These are phyloP conservation scores for Gallinago nigripennis DNA, from an alignment of 2,797 vertebrate genomes.

Conservation along the genomic window DNA sequence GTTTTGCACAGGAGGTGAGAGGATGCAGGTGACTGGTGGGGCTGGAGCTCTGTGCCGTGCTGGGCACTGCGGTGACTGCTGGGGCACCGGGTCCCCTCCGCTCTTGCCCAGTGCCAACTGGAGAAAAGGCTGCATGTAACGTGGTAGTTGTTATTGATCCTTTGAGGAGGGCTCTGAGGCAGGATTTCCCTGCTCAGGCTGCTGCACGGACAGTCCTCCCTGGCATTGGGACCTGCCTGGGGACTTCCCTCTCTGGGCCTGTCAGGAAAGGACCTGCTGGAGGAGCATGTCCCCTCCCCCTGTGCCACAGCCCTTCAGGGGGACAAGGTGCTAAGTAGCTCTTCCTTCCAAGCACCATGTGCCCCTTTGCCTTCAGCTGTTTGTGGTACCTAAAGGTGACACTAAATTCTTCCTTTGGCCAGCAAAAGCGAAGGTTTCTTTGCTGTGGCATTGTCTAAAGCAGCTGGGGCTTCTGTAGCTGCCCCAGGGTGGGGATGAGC, in stretches of 20 bases:
- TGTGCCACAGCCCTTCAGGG: neutral
- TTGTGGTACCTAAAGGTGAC: neutral
- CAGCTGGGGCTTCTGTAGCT: neutral
- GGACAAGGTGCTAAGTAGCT: neutral
- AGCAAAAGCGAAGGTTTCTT: neutral
- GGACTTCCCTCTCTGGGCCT: neutral
- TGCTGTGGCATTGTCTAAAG: neutral
- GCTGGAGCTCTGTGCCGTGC: neutral
- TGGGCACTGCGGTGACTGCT: neutral
- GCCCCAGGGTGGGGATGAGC: neutral
- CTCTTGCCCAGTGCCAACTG: accelerated
- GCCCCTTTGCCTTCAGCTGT: neutral
- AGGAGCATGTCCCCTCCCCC: neutral
- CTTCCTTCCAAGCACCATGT: neutral
- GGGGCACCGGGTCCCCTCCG: accelerated
- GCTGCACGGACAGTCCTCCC: neutral
- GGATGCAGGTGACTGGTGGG: neutral
- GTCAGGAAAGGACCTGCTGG: neutral
- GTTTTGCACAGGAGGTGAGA: neutral
- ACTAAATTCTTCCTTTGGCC: neutral
- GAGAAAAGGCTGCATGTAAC: accelerated
- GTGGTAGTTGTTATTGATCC: neutral
- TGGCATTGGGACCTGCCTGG: neutral
- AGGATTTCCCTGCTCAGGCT: neutral
- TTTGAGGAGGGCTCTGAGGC: neutral